Evolutionary conservation across 1,140 invertebrate genomes (phyloP), one percentile per base, ranked within the genome.

Genomic region (Kradibia gibbosae): DNA sequence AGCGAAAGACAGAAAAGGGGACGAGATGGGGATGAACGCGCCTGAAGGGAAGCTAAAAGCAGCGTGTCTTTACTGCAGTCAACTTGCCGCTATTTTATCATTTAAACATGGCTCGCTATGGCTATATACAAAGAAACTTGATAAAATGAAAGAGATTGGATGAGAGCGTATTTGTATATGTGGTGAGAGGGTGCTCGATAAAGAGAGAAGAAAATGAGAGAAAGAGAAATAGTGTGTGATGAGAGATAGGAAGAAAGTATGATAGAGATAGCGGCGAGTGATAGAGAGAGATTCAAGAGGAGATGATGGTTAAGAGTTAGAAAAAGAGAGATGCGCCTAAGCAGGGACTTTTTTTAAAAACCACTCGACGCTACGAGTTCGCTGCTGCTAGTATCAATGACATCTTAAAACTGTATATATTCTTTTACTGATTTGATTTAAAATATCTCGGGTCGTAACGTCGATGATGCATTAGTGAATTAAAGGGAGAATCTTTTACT

Each of bases 61-160:
- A 78, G 74, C 81, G 73, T 78, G 81, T 82, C 81, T 77, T 73
- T 17, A 48, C 15, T 70, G 62, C 60, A 81, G 50, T 22, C 65
- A 78, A 82, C 81, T 82, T 77, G 50, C 65, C 74, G 73, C 74
- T 55, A 39, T 45, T 82, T 82, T 78, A 82, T 82, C 74, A 67
- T 25, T 50, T 31, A 31, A 7, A 42, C 53, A 36, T 42, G 34
- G 36, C 36, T 31, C 4, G 1, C 2, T 13, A n/a, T 25, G 34
- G 4, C 7, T n/a, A n/a, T 25, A 67, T 36, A 67, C 2, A 67
- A 20, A 77, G 74, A 4, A n/a, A 11, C 57, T 67, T 34, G 28
- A 28, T 34, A 39, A n/a, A 22, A 45, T 22, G 15, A 22, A 7
- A 48, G 45, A 28, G 74, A 15, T 25, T n/a, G 57, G 15, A n/a